A percentile compares a stretch with the other conserved stretches of the same genome.
Conservation (phyloP, 2,888 invertebrate genomes). For the Aspidiotus destructor region DNA sequence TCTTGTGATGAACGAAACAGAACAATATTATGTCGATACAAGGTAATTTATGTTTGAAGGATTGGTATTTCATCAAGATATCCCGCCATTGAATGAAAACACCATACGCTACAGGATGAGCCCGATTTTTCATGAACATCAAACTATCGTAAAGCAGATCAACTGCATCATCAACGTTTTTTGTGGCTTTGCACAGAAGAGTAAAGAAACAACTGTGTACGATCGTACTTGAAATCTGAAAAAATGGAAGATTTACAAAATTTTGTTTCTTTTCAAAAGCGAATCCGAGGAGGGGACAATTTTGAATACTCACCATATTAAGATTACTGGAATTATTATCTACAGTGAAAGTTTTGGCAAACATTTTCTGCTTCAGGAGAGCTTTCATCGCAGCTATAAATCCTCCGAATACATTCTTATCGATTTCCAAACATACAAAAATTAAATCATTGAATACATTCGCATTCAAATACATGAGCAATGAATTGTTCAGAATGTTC, state of each 20-base stretch:
- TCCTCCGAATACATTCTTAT: not conserved
- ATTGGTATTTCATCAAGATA: not conserved
- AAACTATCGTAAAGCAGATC: conserved; percentile 14
- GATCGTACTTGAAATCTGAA: conserved; percentile 8
- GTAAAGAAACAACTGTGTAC: conserved; percentile 6
- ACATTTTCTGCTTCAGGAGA: conserved; percentile 4
- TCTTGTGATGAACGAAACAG: conserved; percentile 15
- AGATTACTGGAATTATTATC: not conserved
- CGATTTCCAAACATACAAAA: conserved; percentile 5
- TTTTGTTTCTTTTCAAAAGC: not conserved
- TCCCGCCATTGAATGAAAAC: conserved; percentile 13
- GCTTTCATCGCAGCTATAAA: conserved; percentile 7
- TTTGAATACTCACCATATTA: not conserved
- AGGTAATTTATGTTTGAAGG: too few relatives aligned
- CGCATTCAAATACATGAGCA: too few relatives aligned
- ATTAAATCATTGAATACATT: not conserved
- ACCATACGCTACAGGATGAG: conserved; percentile 20
- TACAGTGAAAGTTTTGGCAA: not conserved
- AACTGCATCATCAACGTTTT: conserved; percentile 9
- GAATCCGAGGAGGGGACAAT: not conserved
- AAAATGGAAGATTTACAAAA: not conserved
- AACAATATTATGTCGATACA: conserved; percentile 9
- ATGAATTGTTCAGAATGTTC: too few relatives aligned
- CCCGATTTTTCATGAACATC: conserved; percentile 9
- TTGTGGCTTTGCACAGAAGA: not conserved